Base-by-base conservation (phyloP, 2,113 vertebrate species). In the Dipodomys merriami region DNA sequence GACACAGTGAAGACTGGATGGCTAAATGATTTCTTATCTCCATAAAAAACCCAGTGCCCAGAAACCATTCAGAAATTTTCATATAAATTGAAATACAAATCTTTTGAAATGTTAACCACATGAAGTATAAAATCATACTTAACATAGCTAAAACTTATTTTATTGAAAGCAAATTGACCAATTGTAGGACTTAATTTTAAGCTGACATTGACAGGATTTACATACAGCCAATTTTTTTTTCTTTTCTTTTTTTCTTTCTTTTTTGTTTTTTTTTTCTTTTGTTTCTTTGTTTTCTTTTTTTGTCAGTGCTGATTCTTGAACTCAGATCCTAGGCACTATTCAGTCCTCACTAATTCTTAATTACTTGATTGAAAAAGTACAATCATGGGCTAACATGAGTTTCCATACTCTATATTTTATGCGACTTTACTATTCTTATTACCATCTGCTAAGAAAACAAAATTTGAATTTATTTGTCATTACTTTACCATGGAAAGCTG, bases 1-100 rank as follows among this genome's bases (percentile, higher is more conserved):
- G 85, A 86, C 73, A 96, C 95, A 94, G 94, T 64, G 33, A 92
- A 92, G 91, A 80, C 30, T 71, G 18, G 57, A 9, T 64, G n/a
- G 57, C 83, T 95, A 95, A 88, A 83, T 88, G 19, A 7, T 9
- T 94, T 76, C 76, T 88, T 96, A 91, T 53, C 64, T 91, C 39
- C 65, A 18, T 68, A 91, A 88, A 96, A 96, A 93, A 83, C 79
- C 73, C 35, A 12, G 10, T 95, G 30, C 67, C 22, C 0, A 16
- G 53, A 83, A 95, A 89, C 53, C 68, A 88, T 92, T 97, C 46
- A 86, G 83, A 88, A 82, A 64, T 79, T 2, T 12, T 91, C 79
- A 80, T 90, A 60, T 86, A 90, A 76, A 65, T 93, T 88, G 69
- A 1, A 20, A 83, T 76, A 73, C 46, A 80, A 80, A 88, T n/a